Base-by-base conservation (phyloP, 2,888 invertebrate species). In the Galerucella calmariensis region DNA sequence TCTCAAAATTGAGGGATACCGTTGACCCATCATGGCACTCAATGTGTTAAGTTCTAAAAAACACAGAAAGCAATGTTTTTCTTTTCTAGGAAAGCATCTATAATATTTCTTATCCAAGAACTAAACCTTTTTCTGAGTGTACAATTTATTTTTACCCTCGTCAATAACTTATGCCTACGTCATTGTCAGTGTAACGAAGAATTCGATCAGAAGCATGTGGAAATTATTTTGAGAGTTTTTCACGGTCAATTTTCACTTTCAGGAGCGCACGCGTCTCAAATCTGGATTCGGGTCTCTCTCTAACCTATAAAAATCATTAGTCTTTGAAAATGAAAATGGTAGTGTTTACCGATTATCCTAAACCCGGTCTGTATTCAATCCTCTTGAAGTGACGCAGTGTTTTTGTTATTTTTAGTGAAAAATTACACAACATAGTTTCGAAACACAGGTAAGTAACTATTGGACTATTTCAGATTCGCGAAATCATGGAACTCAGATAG, bases 191-290 rank as follows among this genome's bases (percentile, higher is more conserved):
- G n/a, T 16, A 51, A 27, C 16, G 62, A 58, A 58, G 48, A 59
- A 72, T 46, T n/a, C n/a, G 46, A 65, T 66, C 66, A n/a, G 11
- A 53, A 14, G 4, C 8, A 71, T 8, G 1, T 24, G 14, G 65
- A 65, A 62, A 69, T 46, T 51, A 66, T 24, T 67, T 59, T 67
- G 62, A 56, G 44, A 46, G 27, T 11, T 72, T 73, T 73, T 73
- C 68, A 68, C 51, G 69, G 73, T 65, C 69, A 58, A 65, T 62
- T 68, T 68, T 73, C 69, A 69, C 63, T 67, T 73, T 69, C 63
- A 68, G 59, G 73, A 69, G 72, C 77, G 77, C 77, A 73, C 62
- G 77, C 77, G 77, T 77, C 73, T 68, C 67, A 66, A 65, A 44
- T 68, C 66, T 69, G 69, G 53, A 75, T 77, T 73, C 69, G 73